phyloP scores from a whole-genome alignment of 2,888 invertebrate genomes.

The Pheosia tremula region DNA sequence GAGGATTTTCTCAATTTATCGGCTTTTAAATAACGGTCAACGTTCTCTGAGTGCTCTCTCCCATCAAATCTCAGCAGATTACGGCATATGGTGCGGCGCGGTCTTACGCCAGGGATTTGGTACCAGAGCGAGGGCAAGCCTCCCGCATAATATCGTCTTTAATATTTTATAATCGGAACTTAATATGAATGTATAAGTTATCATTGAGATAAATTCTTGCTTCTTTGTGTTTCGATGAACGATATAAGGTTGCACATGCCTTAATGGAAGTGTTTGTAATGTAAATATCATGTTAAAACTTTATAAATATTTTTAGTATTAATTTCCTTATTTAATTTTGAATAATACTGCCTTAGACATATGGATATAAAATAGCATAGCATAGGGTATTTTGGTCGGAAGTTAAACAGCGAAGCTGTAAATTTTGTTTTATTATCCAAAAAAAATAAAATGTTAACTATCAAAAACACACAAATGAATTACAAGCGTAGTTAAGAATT shows the following conservation, averaged over 20 bases:
- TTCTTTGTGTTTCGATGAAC: neutral
- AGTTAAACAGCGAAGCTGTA: too few relatives aligned
- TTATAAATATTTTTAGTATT: too few relatives aligned
- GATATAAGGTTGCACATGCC: neutral
- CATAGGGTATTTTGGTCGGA: too few relatives aligned
- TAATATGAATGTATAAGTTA: constrained; percentile 14
- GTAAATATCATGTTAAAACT: too few relatives aligned
- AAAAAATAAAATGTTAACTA: too few relatives aligned
- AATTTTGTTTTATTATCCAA: too few relatives aligned
- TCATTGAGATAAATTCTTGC: constrained; percentile 1
- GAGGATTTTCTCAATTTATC: constrained; percentile 19
- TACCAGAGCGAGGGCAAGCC: constrained; percentile 36
- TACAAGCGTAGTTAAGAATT: too few relatives aligned
- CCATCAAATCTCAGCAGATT: constrained; percentile 34
- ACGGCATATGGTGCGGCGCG: constrained; percentile 27
- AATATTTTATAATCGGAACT: constrained; percentile 33
- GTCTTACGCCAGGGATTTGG: constrained; percentile 36
- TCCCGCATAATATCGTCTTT: constrained; percentile 32
- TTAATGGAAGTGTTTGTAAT: neutral
- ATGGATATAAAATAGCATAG: too few relatives aligned
- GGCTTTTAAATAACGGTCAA: constrained; percentile 19
- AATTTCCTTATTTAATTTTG: too few relatives aligned
- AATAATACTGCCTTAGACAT: too few relatives aligned
- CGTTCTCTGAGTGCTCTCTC: constrained; percentile 15
- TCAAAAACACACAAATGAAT: too few relatives aligned